Evolutionary conservation across 2,797 vertebrate genomes (phyloP), one percentile per base, ranked within the genome.

Genomic region (Sebastes diaconus): DNA sequence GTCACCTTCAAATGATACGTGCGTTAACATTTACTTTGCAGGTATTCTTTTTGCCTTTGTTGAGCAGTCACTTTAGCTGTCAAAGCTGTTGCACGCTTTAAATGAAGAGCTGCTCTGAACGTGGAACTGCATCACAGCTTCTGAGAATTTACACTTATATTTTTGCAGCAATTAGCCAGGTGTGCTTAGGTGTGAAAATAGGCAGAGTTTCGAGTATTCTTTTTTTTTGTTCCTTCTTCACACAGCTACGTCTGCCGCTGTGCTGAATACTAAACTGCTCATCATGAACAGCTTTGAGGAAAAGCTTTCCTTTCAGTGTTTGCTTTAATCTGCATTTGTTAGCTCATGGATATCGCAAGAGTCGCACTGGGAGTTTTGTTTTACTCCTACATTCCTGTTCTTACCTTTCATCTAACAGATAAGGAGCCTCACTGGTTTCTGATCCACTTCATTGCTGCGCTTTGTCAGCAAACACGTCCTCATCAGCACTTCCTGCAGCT

Each of bases 1-100:
- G 81, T 90, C 90, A 89, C 88, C 85, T 91, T 87, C 76, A 85
- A 74, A 66, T 71, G 67, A 85, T 73, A 63, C 58, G 79, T 46
- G 36, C n/a, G 54, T 54, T 71, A 68, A 58, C 60, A 76, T 78
- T 83, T 68, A 73, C 34, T 69, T 64, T 75, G 54, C 22, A 60
- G 34, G 30, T 69, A 20, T 59, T 82, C 9, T 34, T 30, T 68
- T 60, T 73, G 65, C 34, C 63, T 83, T 82, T 84, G 52, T 76
- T 73, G 24, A 79, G 75, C 66, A 69, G 76, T 63, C 77, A 81
- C 68, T 76, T 81, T 66, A 61, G 59, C 80, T 75, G 73, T 81
- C 73, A 73, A 34, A 9, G 34, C 78, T 69, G 70, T 24, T n/a
- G 68, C n/a, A 54, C 24, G 69, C 22, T 79, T 74, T 55, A 80